These are phyloP conservation scores for Nesogale talazaci DNA, from an alignment of 2,113 vertebrate species.

Conservation along the genomic window DNA sequence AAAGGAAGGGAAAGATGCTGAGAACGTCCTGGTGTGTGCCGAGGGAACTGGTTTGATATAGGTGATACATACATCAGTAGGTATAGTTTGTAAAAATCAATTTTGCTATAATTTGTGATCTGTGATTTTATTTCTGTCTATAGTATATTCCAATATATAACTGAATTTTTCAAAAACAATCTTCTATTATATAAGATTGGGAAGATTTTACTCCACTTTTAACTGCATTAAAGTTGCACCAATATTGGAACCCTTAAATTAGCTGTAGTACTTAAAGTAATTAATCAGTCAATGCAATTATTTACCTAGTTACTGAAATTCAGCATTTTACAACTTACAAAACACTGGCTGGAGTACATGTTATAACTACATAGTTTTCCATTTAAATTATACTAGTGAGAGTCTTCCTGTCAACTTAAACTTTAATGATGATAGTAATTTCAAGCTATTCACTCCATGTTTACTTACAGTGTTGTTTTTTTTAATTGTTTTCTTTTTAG, in stretches of 20 bases:
- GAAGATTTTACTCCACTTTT: slow-evolving; percentile 15
- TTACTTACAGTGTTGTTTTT: neutral
- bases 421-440: slow-evolving; percentile 23
- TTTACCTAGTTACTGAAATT: neutral
- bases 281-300: neutral
- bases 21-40: neutral
- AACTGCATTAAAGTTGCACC: neutral
- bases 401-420: slow-evolving; percentile 9
- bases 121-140: neutral
- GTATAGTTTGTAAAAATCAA: neutral
- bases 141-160: neutral
- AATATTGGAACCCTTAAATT: neutral
- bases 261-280: slow-evolving; percentile 10
- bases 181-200: neutral
- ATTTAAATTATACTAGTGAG: neutral
- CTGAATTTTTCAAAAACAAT: neutral
- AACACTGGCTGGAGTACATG: neutral
- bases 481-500: neutral
- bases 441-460: slow-evolving; percentile 28
- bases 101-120: neutral
- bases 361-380: slow-evolving; percentile 16
- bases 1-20: neutral
- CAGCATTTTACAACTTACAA: neutral
- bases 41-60: neutral
- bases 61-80: neutral